Evolutionary conservation across 1,140 invertebrate genomes (phyloP).

Genomic region (Hylyphantes graminicola): DNA sequence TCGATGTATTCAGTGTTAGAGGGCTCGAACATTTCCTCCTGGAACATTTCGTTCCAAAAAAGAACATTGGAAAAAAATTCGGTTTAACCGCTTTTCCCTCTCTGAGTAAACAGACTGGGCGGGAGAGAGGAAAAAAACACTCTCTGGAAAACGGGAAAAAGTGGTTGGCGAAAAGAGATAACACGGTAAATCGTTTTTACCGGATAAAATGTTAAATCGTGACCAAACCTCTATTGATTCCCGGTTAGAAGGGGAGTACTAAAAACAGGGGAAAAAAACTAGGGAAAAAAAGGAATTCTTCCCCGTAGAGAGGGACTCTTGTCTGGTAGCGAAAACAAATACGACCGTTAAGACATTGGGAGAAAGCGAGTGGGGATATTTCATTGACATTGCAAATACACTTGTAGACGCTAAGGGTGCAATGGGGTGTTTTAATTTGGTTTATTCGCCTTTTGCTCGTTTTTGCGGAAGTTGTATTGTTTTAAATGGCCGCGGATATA

Average conservation of each 20-base stretch:
- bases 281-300: conserved; percentile 19
- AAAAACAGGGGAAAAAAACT: conserved; percentile 12
- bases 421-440: no score
- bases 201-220: conserved; percentile 50
- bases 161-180: conserved; percentile 43
- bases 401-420: no score
- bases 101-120: conserved; percentile 29
- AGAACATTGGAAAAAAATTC: conserved; percentile 6
- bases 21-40: conserved; percentile 14
- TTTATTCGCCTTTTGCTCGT: no score
- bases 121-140: conserved; percentile 12
- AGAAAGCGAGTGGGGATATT: no score
- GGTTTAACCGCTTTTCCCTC: conserved; percentile 28
- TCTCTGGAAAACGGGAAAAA: conserved; percentile 22
- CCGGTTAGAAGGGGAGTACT: neutral
- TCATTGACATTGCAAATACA: no score
- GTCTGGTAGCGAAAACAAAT: no score
- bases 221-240: conserved; percentile 42
- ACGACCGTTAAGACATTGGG: no score
- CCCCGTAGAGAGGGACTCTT: neutral
- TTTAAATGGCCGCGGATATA: no score
- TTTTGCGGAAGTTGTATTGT: no score
- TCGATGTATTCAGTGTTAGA: conserved; percentile 4
- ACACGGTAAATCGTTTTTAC: conserved; percentile 41
- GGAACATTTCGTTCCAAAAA: neutral